Evolutionary conservation across 1,140 invertebrate genomes (phyloP).

Genomic region (Augochlora pura): DNA sequence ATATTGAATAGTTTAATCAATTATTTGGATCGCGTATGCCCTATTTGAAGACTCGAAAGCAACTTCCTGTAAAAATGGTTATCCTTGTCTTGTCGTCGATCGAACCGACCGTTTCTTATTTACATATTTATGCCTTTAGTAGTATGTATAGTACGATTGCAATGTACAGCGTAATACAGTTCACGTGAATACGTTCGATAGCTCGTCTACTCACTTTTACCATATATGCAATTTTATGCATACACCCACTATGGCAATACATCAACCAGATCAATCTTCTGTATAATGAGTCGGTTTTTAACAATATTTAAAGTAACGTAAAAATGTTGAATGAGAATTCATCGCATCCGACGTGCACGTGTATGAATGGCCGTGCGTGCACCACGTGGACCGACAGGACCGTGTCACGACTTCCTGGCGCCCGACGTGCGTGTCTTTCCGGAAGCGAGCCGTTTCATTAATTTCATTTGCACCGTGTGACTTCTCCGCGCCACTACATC

Average conservation of each 20-base stretch:
- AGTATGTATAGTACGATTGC: background rate
- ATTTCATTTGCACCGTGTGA: conserved; percentile 9
- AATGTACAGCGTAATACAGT: background rate
- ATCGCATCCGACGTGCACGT: conserved; percentile 25
- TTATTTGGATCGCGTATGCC: background rate
- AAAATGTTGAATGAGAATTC: too few species aligned
- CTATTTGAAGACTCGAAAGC: background rate
- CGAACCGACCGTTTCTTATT: background rate
- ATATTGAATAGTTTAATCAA: background rate
- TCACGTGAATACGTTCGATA: too few species aligned
- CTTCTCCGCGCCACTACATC: background rate
- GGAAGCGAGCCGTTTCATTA: conserved; percentile 27
- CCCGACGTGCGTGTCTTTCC: conserved; percentile 22
- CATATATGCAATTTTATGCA: too few species aligned
- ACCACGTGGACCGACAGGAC: conserved; percentile 57
- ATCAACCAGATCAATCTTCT: too few species aligned
- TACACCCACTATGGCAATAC: too few species aligned
- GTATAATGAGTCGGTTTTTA: too few species aligned
- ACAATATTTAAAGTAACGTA: too few species aligned
- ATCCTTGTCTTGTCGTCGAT: background rate
- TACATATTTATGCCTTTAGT: background rate
- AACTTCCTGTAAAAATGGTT: background rate
- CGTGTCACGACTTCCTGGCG: conserved; percentile 48
- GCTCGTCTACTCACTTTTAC: too few species aligned
- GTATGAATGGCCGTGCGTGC: conserved; percentile 55